Percentiles rank a stretch among this genome's conserved stretches.
Evolutionary conservation across 2,113 vertebrate species (phyloP).

Genomic region (Sapayoa aenigma): DNA sequence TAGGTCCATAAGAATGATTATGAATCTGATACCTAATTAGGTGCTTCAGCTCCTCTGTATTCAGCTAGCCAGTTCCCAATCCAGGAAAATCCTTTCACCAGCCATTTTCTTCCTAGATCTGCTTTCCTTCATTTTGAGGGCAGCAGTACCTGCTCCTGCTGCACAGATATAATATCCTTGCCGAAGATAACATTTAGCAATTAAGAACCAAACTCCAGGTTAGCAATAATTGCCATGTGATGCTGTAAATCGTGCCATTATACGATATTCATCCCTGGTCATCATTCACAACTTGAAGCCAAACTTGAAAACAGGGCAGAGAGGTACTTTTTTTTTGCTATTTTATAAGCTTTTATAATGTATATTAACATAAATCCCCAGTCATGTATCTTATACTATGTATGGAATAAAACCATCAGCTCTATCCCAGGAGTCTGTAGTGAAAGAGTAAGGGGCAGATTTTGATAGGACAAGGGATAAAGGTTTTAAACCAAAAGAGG

Average conservation of each 20-base stretch:
- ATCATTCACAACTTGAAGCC: background rate
- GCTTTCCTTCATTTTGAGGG: background rate
- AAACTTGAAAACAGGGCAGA: background rate
- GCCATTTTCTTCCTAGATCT: background rate
- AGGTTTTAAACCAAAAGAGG: background rate
- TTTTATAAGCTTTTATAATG: background rate
- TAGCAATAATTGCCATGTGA: background rate
- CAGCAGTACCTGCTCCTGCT: background rate
- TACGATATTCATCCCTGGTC: background rate
- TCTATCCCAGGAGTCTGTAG: background rate
- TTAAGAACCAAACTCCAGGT: background rate
- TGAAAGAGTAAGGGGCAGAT: background rate
- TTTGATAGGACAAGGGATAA: background rate
- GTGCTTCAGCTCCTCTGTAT: background rate
- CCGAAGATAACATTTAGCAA: background rate
- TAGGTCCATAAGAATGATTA: background rate
- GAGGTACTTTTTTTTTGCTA: background rate
- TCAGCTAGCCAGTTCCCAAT: background rate
- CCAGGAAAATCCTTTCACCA: background rate
- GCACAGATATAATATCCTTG: background rate
- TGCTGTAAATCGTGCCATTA: background rate
- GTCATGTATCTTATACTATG: accelerated
- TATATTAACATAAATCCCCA: background rate
- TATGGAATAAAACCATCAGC: background rate
- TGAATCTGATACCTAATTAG: background rate